These are phyloP conservation scores for Lamprologus tigripictilis DNA, from an alignment of 2,113 vertebrate species.

Conservation along the genomic window DNA sequence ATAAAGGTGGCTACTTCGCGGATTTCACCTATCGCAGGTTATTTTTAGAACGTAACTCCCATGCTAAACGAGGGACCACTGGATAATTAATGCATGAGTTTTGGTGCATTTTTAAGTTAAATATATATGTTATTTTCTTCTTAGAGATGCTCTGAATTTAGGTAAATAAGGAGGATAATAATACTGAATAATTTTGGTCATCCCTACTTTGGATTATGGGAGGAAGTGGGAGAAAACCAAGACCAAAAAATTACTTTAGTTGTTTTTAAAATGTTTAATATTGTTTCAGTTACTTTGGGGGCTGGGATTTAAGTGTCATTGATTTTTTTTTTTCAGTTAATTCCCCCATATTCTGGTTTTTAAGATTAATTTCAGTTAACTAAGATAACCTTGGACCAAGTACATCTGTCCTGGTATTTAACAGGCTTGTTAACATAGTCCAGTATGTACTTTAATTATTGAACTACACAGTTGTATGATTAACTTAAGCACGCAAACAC, in stretches of 20 bases:
- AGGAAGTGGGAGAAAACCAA: background rate
- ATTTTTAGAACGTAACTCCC: background rate
- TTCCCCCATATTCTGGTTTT: background rate
- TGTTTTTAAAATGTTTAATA: background rate
- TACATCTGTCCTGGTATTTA: background rate
- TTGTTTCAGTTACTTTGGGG: background rate
- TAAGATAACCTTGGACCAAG: background rate
- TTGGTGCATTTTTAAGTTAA: background rate
- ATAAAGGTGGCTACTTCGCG: background rate
- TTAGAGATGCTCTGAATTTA: background rate
- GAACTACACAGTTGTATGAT: background rate
- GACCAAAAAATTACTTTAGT: background rate
- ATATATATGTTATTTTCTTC: background rate
- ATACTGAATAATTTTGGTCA: background rate
- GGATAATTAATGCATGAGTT: background rate
- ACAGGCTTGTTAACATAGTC: background rate
- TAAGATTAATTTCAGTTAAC: background rate
- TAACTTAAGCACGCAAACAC: background rate
- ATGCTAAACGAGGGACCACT: background rate
- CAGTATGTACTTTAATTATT: background rate
- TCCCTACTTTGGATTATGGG: background rate
- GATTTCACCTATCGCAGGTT: background rate
- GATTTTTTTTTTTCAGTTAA: background rate
- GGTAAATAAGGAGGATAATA: background rate
- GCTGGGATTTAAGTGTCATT: background rate